Conservation (phyloP, 1,140 invertebrate species). For the Aradophagus sp. region DNA sequence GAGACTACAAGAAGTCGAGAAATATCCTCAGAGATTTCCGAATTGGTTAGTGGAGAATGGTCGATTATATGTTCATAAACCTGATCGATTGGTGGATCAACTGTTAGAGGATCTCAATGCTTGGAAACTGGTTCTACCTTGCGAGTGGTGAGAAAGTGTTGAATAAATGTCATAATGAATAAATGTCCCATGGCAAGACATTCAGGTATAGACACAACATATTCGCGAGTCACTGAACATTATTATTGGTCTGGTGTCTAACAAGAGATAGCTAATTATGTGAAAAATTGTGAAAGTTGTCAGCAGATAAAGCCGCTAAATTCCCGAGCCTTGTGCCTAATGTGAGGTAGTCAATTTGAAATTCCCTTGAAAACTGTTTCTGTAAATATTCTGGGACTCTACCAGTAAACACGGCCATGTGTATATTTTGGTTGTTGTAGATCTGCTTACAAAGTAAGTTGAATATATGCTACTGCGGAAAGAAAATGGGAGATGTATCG, state of each 20-base stretch:
- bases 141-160: not conserved
- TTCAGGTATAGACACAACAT: conserved; percentile 6
- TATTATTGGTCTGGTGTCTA: conserved; percentile 13
- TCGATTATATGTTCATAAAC: no score
- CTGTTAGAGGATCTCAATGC: not conserved
- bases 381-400: no score
- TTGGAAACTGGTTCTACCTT: not conserved
- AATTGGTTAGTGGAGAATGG: conserved; percentile 14
- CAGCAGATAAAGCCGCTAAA: no score
- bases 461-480: no score
- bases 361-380: no score
- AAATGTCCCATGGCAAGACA: conserved; percentile 4
- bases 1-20: not conserved
- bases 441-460: no score
- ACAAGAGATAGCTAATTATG: conserved; percentile 31
- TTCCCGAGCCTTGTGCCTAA: no score
- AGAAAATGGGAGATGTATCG: no score
- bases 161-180: not conserved
- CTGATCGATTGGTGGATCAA: no score
- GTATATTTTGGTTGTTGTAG: no score
- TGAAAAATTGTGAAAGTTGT: conserved; percentile 56
- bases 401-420: no score
- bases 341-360: no score
- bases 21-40: conserved; percentile 19
- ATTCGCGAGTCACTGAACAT: not conserved